Base-by-base conservation (phyloP, 2,113 vertebrate genomes). In the Atlantisia rogersi region DNA sequence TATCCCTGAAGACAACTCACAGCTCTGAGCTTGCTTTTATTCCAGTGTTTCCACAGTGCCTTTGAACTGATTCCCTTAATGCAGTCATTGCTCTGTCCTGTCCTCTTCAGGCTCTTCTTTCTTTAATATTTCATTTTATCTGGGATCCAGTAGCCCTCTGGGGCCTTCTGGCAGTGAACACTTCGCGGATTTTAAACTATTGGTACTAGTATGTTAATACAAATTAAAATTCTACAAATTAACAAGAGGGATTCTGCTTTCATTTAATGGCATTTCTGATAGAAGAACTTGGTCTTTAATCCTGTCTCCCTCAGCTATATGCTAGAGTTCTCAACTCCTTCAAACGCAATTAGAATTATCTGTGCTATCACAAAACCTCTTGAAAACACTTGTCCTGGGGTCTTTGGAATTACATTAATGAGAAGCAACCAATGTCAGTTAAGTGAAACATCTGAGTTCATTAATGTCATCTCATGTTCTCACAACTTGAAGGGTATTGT, bases 71-170 rank as follows among this genome's bases (percentile, higher is more conserved):
- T 86, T 92, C 77, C 62, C 86, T 92, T 88, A 94, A 73, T 32
- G 14, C 68, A 88, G 71, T 70, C 75, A 70, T 76, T 85, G 24
- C 73, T 90, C 76, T 82, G 53, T 46, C 81, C 81, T 93, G 32
- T 82, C 64, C 37, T 94, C 77, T 90, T 69, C 73, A 92, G 58
- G 16, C 73, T 96, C 77, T 86, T 90, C 62, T 80, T 74, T 83
- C 76, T 94, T 93, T 90, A 92, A 93, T 95, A 92, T 90, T 96
- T 94, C 77, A 84, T 60, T 90, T 93, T 93, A 82, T 94, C 88
- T 82, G 86, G 76, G 48, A 90, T 82, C 65, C 81, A 80, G 62
- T 55, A 76, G n/a, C n/a, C 53, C 69, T 73, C 58, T 88, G 60
- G 80, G 86, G 42, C 80, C 48, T 93, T 59, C 59, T 48, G n/a